These are phyloP conservation scores for Pionites leucogaster DNA, from an alignment of 2,113 vertebrate genomes.

Conservation along the genomic window DNA sequence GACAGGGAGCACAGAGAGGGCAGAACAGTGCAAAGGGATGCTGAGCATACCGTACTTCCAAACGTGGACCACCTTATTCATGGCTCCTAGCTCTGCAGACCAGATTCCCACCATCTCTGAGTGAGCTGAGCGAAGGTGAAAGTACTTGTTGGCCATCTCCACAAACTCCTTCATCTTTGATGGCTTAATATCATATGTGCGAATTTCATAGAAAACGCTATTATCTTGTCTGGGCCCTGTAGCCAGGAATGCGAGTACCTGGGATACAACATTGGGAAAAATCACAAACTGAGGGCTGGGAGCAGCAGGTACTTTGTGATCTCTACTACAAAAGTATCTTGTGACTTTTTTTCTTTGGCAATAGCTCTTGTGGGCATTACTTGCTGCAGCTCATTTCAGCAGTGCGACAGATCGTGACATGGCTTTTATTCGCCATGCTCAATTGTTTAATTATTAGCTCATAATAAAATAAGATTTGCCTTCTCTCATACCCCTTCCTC, in stretches of 20 bases:
- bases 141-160: constrained; percentile 78
- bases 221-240: constrained; percentile 79
- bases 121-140: constrained; percentile 84
- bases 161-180: constrained; percentile 84
- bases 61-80: constrained; percentile 90
- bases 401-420: neutral
- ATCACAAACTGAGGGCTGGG: neutral
- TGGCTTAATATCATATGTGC: constrained; percentile 85
- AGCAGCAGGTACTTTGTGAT: neutral
- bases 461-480: neutral
- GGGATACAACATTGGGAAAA: neutral
- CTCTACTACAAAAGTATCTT: neutral
- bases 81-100: constrained; percentile 81
- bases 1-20: neutral
- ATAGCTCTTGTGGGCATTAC: neutral
- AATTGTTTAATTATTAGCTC: neutral
- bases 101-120: constrained; percentile 90
- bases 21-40: neutral
- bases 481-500: neutral
- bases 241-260: constrained; percentile 67
- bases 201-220: constrained; percentile 87
- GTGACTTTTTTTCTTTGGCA: neutral
- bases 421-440: neutral
- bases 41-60: constrained; percentile 89
- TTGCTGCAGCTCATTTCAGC: neutral